Percentiles rank a stretch among this genome's conserved stretches.
Conservation (phyloP, 2,797 vertebrate species). For the Neomorphus geoffroyi region DNA sequence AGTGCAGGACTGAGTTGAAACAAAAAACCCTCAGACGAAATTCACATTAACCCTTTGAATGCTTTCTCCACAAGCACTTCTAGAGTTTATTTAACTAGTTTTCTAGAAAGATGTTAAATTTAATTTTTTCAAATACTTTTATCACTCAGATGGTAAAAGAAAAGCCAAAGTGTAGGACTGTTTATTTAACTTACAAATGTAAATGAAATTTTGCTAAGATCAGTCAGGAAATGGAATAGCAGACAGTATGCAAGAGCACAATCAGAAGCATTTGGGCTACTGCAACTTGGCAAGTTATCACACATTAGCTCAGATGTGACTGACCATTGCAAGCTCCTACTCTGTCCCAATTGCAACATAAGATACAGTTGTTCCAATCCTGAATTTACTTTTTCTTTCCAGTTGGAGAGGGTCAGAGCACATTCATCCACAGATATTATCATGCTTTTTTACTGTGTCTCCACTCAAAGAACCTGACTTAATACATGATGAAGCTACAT, state of each 20-base stretch:
- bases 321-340: not conserved
- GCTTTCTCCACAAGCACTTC: not conserved
- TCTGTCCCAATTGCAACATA: not conserved
- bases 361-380: not conserved
- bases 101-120: not conserved
- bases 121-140: not conserved
- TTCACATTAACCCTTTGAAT: not conserved
- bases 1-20: not conserved
- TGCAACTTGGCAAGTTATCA: not conserved
- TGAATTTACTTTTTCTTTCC: not conserved
- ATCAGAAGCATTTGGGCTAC: not conserved
- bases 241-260: not conserved
- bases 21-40: not conserved
- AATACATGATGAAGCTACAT: not conserved
- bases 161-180: not conserved
- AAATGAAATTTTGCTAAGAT: not conserved
- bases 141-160: not conserved
- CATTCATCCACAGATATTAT: not conserved
- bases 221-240: not conserved
- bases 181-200: not conserved
- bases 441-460: not conserved
- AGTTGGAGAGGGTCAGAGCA: not conserved
- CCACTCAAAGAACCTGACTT: not conserved
- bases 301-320: not conserved
- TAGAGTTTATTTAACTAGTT: not conserved